phyloP scores from a whole-genome alignment of 2,797 vertebrate species.

The Numenius phaeopus region DNA sequence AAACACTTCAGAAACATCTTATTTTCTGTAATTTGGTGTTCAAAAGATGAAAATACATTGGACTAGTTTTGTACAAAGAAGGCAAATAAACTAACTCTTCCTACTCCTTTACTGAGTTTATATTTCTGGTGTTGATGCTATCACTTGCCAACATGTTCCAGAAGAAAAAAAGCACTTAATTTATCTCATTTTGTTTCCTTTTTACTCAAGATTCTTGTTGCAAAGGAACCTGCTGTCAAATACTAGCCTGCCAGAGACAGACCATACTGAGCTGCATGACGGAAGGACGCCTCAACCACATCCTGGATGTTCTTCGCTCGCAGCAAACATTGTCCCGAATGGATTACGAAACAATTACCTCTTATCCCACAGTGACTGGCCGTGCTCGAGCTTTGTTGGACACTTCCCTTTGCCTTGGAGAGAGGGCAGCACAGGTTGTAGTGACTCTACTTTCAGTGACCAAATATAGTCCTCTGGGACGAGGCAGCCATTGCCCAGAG shows the following conservation, averaged over 20 bases:
- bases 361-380: slow-evolving; percentile 65
- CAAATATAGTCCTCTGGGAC: background rate
- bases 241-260: slow-evolving; percentile 59
- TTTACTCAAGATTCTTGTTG: slow-evolving; percentile 1
- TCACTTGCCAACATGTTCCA: background rate
- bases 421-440: slow-evolving; percentile 70
- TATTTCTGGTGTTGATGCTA: background rate
- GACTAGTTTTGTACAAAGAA: background rate
- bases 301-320: slow-evolving; percentile 76
- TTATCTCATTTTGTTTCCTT: background rate
- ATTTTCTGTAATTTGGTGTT: background rate
- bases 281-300: slow-evolving; percentile 79
- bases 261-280: slow-evolving; percentile 77
- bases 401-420: slow-evolving; percentile 78
- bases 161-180: background rate
- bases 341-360: slow-evolving; percentile 77
- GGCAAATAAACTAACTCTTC: background rate
- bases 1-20: background rate
- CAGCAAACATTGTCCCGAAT: slow-evolving; percentile 47
- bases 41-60: background rate
- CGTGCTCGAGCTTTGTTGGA: slow-evolving; percentile 78
- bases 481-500: background rate
- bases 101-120: background rate
- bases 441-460: slow-evolving; percentile 14
- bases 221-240: slow-evolving; percentile 34